Evolutionary conservation across 2,113 vertebrate species (phyloP), one percentile per base, ranked within the genome.

Genomic region (Apus apus): DNA sequence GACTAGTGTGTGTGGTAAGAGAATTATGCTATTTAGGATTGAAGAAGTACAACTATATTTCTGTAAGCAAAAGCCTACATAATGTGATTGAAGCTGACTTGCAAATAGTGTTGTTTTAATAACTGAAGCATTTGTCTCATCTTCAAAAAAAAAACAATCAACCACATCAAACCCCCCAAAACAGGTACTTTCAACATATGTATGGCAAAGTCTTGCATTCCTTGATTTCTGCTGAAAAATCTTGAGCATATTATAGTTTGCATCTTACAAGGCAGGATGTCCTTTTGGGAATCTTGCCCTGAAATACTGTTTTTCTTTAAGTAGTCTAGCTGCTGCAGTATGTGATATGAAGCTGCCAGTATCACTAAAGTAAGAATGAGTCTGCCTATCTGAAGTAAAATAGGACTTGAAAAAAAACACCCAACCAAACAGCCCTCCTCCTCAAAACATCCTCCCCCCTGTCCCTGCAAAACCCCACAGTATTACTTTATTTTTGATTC

Each of bases 171-270:
- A 0, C 1, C 14, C 9, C 5, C 11, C 15, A 22, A 45, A 21
- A 1, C 1, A 4, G 5, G 13, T 70, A 1, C 32, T 71, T 8
- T 79, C 32, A n/a, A 22, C 9, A 4, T 61, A 15, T 9, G 4
- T 61, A 38, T 46, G 10, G 70, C 51, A 46, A 71, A 62, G 53
- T 65, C 36, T 80, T 36, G 6, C 6, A 29, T 73, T 57, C 15
- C 17, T 5, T 22, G 17, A 38, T 70, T 86, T 86, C 20, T 84
- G 11, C 15, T 65, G 40, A 60, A 83, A 88, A 80, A 34, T 50
- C 20, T 43, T 57, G 21, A 83, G 21, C 22, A 1, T 36, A 14
- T 53, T 27, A 4, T 40, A 36, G 11, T 57, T 82, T 62, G 15
- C 38, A 5, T 67, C 38, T 68, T 79, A 10, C 3, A 22, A n/a